Base-by-base conservation (phyloP, 2,797 vertebrate genomes). In the Oreochromis grahami region DNA sequence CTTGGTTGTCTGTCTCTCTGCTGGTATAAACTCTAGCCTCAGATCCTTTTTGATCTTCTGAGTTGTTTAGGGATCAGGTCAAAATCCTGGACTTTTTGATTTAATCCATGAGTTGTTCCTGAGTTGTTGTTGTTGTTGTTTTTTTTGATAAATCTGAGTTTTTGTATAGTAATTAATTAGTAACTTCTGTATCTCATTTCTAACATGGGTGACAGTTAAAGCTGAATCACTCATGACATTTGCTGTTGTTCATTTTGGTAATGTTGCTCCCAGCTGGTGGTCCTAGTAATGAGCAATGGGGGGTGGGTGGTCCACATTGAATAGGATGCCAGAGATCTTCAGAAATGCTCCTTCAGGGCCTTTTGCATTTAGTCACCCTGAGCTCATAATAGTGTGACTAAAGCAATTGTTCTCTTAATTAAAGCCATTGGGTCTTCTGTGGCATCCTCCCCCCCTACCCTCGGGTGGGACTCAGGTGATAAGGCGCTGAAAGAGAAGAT, bases 351-450 rank as follows among this genome's bases (percentile, higher is more conserved):
- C 96, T 96, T 85, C 93, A 70, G 96, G 96, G 88, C 94, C 80
- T 95, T 96, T 94, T 90, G 92, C 91, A 94, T 96, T 96, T 92
- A 95, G 90, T 92, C 93, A 91, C 89, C 89, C 93, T 96, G 94
- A 97, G 95, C 95, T 95, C 94, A 95, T 96, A 96, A 96, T 96
- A 95, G 94, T 95, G 94, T 95, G 96, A 96, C 96, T 95, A 96
- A 96, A 95, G 92, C 94, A 95, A 96, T 96, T 97, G 96, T 97
- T 96, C 95, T 94, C 90, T 95, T 95, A 96, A 96, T 95, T 96
- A 94, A 96, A 93, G 91, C 85, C 92, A 94, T 95, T 96, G 78
- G 89, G 76, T 80, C 90, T 80, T 92, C 86, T 63, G 9, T 12
- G 38, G 78, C 86, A 72, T 88, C 92, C 87, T 36, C 89, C 87